Evolutionary conservation across 2,888 invertebrate species (phyloP).

Genomic region (Malthinus seriepunctatus): DNA sequence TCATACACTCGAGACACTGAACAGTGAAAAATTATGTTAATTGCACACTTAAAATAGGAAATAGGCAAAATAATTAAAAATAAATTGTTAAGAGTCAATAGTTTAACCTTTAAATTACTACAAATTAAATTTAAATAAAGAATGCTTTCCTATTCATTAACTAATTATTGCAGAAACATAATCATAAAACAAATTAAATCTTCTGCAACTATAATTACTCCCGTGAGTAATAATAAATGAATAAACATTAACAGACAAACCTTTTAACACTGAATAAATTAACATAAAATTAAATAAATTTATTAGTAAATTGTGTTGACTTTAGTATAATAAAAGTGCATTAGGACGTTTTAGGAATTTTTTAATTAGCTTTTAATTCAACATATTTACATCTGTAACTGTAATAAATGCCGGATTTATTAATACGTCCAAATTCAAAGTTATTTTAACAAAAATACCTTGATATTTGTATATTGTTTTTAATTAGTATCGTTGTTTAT

Average conservation of each 20-base stretch:
- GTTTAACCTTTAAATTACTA: too few species aligned
- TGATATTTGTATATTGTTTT: too few species aligned
- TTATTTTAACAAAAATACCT: too few species aligned
- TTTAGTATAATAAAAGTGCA: conserved; percentile 12
- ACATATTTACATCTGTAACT: conserved; percentile 8
- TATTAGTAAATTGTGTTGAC: conserved; percentile 14
- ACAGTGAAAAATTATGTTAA: too few species aligned
- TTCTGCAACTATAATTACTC: conserved; percentile 6
- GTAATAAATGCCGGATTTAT: conserved; percentile 1
- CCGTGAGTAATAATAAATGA: conserved; percentile 16
- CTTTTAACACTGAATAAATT: conserved; percentile 35
- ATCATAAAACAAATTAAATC: conserved; percentile 8
- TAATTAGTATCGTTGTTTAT: too few species aligned
- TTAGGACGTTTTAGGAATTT: conserved; percentile 15
- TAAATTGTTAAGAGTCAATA: too few species aligned
- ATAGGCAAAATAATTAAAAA: too few species aligned
- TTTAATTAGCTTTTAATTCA: conserved; percentile 10
- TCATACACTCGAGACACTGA: too few species aligned
- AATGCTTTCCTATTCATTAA: conserved; percentile 15
- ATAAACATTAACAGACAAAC: conserved; percentile 26
- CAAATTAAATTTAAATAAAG: too few species aligned
- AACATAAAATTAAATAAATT: conserved; percentile 21
- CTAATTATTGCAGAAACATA: conserved; percentile 28
- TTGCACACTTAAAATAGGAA: too few species aligned
- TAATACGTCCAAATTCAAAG: too few species aligned